phyloP scores from a whole-genome alignment of 2,888 invertebrate species.

The Tenthredo amoena region DNA sequence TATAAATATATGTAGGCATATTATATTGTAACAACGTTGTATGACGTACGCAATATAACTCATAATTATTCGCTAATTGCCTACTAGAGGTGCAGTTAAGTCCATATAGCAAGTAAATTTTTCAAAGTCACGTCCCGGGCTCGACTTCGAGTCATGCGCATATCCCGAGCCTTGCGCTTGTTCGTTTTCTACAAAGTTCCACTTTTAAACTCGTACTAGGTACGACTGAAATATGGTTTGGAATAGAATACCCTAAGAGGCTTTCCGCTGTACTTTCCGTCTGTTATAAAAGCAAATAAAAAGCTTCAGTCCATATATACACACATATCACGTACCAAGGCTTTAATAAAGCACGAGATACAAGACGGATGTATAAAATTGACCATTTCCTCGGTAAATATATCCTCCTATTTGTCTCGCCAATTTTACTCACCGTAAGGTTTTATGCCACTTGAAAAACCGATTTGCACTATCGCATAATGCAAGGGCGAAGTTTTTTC shows the following conservation, averaged over 20 bases:
- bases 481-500: neutral
- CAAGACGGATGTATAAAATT: constrained; percentile 8
- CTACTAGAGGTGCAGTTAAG: constrained; percentile 31
- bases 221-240: constrained; percentile 35
- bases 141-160: constrained; percentile 7
- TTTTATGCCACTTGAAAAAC: neutral
- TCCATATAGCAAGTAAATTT: constrained; percentile 21
- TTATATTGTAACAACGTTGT: neutral
- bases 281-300: constrained; percentile 23
- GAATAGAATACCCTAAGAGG: constrained; percentile 39
- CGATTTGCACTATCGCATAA: neutral
- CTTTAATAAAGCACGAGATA: constrained; percentile 9
- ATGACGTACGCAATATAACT: neutral
- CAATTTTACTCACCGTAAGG: neutral
- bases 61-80: constrained; percentile 38
- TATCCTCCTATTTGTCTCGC: neutral
- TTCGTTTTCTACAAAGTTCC: neutral
- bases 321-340: neutral
- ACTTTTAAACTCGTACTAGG: constrained; percentile 23
- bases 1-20: neutral
- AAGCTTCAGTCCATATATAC: neutral
- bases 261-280: constrained; percentile 34
- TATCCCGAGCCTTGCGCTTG: neutral
- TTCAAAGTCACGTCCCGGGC: constrained; percentile 38
- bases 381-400: neutral